Base-by-base conservation (phyloP, 2,113 vertebrate species). In the Onychostruthus taczanowskii region DNA sequence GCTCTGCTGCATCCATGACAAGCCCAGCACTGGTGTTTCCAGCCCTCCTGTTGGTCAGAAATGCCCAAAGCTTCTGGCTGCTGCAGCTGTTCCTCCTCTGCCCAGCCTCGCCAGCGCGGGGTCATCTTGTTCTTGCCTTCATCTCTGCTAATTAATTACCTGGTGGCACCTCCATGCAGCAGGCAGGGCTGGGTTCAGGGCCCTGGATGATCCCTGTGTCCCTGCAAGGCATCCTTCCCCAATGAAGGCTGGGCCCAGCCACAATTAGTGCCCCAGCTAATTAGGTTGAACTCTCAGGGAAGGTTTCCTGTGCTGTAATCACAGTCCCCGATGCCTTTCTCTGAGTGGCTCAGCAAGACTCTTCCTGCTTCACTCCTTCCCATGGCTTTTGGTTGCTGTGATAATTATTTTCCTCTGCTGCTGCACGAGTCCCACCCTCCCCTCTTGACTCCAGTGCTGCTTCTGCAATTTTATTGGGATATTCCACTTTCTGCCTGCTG, bases 281-380 rank as follows among this genome's bases (percentile, higher is more conserved):
- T 95, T 63, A 89, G 62, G 26, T 8, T 94, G 87, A 87, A 53
- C 84, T 93, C 73, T 27, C 73, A 73, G 1, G 1, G 80, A 75
- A 89, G 87, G 61, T 91, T 96, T 96, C 95, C 95, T 95, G 86
- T 53, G 86, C 89, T 91, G 93, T 84, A 93, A 95, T 94, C 93
- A 92, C 85, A 93, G 86, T 59, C 88, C 93, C 73, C 0, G 4
- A 72, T 68, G 90, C 79, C 85, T 86, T 94, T 63, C 41, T 30
- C 91, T 46, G 92, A 97, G 93, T 85, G 87, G 72, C 96, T 93
- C 95, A 94, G 93, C 96, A 92, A 78, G 96, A 70, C 85, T 90
- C 80, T 92, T 88, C 92, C 93, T 94, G 72, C 62, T 90, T 90
- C 58, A 3, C 79, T 95, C 74, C 88, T 96, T 92, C 93, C 80